These are phyloP conservation scores for Sus cebifrons DNA, from an alignment of 2,797 vertebrate genomes.

Conservation along the genomic window DNA sequence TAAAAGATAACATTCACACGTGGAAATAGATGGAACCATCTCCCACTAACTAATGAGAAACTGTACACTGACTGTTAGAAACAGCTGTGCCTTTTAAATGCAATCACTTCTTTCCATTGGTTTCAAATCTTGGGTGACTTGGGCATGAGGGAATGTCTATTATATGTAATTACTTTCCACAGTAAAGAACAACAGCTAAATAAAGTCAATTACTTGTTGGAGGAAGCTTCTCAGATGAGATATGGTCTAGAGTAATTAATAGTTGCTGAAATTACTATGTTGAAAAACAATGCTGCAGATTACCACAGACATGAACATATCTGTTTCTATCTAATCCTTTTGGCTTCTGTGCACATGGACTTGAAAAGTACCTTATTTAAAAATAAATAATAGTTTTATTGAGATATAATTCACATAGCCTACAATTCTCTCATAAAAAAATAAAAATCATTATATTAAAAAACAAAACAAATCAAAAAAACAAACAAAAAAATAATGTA, in stretches of 20 bases:
- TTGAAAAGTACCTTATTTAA: neutral
- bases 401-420: neutral
- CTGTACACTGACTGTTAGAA: neutral
- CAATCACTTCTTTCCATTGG: neutral
- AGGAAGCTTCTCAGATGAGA: slow-evolving; percentile 59
- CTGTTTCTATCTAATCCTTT: neutral
- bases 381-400: neutral
- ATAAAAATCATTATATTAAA: too few species aligned
- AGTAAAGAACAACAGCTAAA: slow-evolving; percentile 54
- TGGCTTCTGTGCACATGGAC: neutral
- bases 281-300: neutral
- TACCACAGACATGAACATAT: neutral
- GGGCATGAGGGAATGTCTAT: slow-evolving; percentile 45
- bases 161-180: slow-evolving; percentile 8
- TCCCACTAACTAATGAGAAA: neutral
- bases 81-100: neutral
- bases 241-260: slow-evolving; percentile 17
- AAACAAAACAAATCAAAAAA: too few species aligned
- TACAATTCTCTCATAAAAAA: neutral
- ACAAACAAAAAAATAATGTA: too few species aligned
- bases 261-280: neutral
- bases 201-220: slow-evolving; percentile 49
- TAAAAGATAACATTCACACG: neutral
- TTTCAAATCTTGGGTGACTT: slow-evolving; percentile 46
- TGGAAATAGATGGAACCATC: neutral